These are phyloP conservation scores for Ectropis grisescens DNA, from an alignment of 1,140 invertebrate genomes.

Conservation along the genomic window DNA sequence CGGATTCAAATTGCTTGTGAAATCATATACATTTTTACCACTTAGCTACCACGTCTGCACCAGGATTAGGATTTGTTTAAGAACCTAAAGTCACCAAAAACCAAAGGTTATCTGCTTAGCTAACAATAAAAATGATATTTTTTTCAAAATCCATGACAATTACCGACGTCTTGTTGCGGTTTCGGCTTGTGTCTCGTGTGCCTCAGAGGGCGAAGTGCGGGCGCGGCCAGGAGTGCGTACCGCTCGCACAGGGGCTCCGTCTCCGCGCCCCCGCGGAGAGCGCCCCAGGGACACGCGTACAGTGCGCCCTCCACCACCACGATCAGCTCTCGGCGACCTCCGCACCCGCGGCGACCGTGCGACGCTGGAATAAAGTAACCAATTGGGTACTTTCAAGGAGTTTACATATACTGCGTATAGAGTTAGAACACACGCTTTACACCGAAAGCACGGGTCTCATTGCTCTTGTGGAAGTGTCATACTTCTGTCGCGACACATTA, in stretches of 20 bases:
- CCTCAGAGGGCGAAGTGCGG: slow-evolving; percentile 54
- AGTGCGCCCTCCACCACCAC: slow-evolving; percentile 92
- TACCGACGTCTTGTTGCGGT: slow-evolving; percentile 46
- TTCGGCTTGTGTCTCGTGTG: slow-evolving; percentile 35
- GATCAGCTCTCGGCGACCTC: slow-evolving; percentile 82
- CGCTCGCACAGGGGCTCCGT: slow-evolving; percentile 90
- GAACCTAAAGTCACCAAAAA: too few species aligned
- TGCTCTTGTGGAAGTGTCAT: too few species aligned
- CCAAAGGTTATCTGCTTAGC: too few species aligned
- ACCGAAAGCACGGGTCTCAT: too few species aligned
- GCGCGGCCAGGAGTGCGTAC: slow-evolving; percentile 89
- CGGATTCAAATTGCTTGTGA: too few species aligned
- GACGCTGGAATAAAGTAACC: slow-evolving; percentile 28
- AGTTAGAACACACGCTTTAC: too few species aligned
- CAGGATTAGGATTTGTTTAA: too few species aligned
- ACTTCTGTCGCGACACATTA: too few species aligned
- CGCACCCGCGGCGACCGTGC: slow-evolving; percentile 64
- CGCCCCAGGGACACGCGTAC: slow-evolving; percentile 92
- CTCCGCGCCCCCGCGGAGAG: slow-evolving; percentile 73
- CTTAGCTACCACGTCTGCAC: too few species aligned
- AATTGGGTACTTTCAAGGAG: not conserved
- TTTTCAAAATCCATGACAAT: too few species aligned
- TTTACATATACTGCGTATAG: slow-evolving; percentile 1
- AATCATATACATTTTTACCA: too few species aligned
- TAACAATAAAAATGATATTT: too few species aligned